Base-by-base conservation (phyloP, 2,797 vertebrate genomes). In the Ficedula albicollis region DNA sequence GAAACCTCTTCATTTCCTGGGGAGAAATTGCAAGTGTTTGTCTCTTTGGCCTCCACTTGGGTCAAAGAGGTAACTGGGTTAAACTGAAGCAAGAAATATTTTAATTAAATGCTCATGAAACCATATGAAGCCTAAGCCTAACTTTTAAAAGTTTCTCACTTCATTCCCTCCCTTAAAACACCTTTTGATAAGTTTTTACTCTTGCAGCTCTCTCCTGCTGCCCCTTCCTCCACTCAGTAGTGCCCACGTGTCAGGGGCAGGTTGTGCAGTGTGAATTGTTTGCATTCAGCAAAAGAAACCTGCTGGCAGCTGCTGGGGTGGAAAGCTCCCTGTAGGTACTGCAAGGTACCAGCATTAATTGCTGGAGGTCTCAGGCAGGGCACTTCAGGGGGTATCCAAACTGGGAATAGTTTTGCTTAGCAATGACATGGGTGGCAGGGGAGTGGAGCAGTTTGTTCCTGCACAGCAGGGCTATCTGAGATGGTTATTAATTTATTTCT, bases 401-500 rank as follows among this genome's bases (percentile, higher is more conserved):
- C 51, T 78, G 66, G 73, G 83, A 90, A 87, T 81, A 20, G 73
- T 96, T 90, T 84, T 93, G 62, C 80, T 90, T 76, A 90, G 91
- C 93, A 95, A 96, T 96, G 52, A 89, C 89, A 82, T 82, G 89
- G 95, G 95, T 97, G 96, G 91, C 95, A 95, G 63, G 95, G 89
- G 95, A 95, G 72, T 92, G 93, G 93, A 95, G 89, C 63, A 91
- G 92, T 97, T 97, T 87, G 90, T 90, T 79, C 84, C 74, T 67
- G 75, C 60, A 67, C 93, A 66, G 32, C 91, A 29, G 73, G 96
- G 87, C 94, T 94, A 74, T 92, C 93, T 10, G 73, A 80, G 97
- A 97, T 97, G 96, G 91, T 97, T 98, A 98, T 98, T 98, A 98
- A 98, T 98, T 98, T 96, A 95, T 97, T 93, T 90, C 91, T 98